Base-by-base conservation (phyloP, 2,888 invertebrate species). In the Stictocephala bisonia region DNA sequence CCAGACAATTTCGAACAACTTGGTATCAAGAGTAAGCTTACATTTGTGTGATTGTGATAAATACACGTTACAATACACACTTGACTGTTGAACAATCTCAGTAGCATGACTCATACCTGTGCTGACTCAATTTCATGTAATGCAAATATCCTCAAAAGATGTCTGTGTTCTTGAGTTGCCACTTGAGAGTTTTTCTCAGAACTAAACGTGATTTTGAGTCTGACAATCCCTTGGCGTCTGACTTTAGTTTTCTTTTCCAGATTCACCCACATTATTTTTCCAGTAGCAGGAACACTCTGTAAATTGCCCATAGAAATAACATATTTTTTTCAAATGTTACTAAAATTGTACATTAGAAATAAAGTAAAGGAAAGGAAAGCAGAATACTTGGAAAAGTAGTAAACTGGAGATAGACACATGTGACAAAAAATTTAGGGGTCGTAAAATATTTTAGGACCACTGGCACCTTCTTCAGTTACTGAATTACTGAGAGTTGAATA, bases 241-340 rank as follows among this genome's bases (percentile, higher is more conserved):
- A 92, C 87, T 82, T 93, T 93, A 81, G 91, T 91, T 81, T 90
- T 92, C 82, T 93, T 94, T 81, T 96, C 95, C 68, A 99, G 86
- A 80, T 91, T 90, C 83, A 93, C 96, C 97, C 97, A 99, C 86
- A 93, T 92, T 41, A 93, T 92, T 85, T 94, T 89, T 0, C 97
- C 99, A n/a, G 92, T 90, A 0, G 96, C 93, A 11, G 98, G 97
- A 81, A 99, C 92, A 50, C 94, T 93, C 95, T 93, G 84, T 26
- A 85, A 80, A n/a, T n/a, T n/a, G n/a, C n/a, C n/a, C n/a, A n/a
- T n/a, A n/a, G n/a, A n/a, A 73, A 64, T 15, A 22, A 41, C n/a
- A 35, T 18, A 24, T 22, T 58, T 24, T 51, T 1, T 48, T 48
- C 15, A 15, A 9, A 48, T 11, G 9, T 11, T 48, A 11, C 15